Evolutionary conservation across 2,888 invertebrate species (phyloP).

Genomic region (Ischnura elegans): DNA sequence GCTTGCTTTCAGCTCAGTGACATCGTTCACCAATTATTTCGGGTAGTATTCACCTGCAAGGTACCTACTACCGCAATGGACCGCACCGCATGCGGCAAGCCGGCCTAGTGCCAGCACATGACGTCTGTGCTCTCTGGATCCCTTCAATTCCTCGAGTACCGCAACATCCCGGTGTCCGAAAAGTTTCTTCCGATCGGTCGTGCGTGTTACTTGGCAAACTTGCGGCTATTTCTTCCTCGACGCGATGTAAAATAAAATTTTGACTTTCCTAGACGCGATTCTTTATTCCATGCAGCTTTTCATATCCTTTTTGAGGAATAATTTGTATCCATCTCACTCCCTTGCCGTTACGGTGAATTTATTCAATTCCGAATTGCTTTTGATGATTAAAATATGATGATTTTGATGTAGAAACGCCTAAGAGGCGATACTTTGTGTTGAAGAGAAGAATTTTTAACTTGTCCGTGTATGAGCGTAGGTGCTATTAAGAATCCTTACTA

Average conservation of each 20-base stretch:
- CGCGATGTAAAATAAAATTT: background rate
- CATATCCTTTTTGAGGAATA: background rate
- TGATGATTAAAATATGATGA: no score
- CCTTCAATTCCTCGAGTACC: background rate
- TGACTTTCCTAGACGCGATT: background rate
- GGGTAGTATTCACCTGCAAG: no score
- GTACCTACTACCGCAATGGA: conserved; percentile 7
- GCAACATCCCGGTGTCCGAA: background rate
- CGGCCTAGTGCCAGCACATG: no score
- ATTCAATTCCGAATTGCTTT: no score
- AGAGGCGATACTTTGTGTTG: no score
- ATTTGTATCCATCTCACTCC: background rate
- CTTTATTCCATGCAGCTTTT: background rate
- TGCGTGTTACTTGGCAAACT: background rate
- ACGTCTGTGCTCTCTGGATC: background rate
- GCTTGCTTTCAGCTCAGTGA: no score
- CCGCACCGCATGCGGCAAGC: conserved; percentile 9
- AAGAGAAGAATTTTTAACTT: no score
- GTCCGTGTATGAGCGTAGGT: no score
- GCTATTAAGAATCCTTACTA: no score
- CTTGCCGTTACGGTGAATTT: background rate
- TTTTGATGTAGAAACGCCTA: no score
- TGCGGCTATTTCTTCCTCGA: background rate
- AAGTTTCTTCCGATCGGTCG: background rate
- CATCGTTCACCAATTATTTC: no score